These are phyloP conservation scores for Phocides pigmalion DNA, from an alignment of 1,140 invertebrate species.

Conservation along the genomic window DNA sequence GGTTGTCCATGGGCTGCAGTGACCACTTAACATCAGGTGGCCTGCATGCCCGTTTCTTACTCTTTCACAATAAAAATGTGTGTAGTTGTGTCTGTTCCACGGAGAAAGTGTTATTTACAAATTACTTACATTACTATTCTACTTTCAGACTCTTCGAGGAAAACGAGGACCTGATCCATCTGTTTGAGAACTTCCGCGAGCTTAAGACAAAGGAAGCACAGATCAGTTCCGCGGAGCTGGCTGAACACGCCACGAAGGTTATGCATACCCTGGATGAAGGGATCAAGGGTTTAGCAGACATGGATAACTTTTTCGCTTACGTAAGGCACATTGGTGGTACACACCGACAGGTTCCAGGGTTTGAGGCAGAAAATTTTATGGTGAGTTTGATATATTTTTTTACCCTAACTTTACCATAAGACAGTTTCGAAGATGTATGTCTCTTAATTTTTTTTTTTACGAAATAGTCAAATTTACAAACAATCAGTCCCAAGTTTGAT, in stretches of 20 bases:
- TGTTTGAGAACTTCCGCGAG: constrained; percentile 92
- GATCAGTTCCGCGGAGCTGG: constrained; percentile 90
- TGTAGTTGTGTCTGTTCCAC: too few relatives aligned
- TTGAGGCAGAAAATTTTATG: constrained; percentile 93
- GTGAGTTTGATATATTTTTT: constrained; percentile 80
- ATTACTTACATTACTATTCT: too few relatives aligned
- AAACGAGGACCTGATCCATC: constrained; percentile 89
- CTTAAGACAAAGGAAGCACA: constrained; percentile 91
- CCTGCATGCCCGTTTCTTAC: too few relatives aligned
- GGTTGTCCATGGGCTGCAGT: too few relatives aligned
- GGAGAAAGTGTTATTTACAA: too few relatives aligned
- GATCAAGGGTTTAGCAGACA: constrained; percentile 92
- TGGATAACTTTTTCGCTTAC: constrained; percentile 93
- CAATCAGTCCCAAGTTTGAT: too few relatives aligned
- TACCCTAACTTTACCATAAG: too few relatives aligned
- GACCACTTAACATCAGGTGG: too few relatives aligned
- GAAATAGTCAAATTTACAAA: too few relatives aligned
- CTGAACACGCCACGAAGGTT: constrained; percentile 93
- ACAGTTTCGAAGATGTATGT: too few relatives aligned
- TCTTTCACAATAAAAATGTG: too few relatives aligned
- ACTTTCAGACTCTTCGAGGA: constrained; percentile 93
- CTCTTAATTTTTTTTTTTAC: too few relatives aligned
- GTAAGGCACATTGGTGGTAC: constrained; percentile 91
- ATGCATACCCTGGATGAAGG: constrained; percentile 94
- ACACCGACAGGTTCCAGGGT: constrained; percentile 92